These are phyloP conservation scores for Caradrina kadenii DNA, from an alignment of 2,888 invertebrate species.

Conservation along the genomic window DNA sequence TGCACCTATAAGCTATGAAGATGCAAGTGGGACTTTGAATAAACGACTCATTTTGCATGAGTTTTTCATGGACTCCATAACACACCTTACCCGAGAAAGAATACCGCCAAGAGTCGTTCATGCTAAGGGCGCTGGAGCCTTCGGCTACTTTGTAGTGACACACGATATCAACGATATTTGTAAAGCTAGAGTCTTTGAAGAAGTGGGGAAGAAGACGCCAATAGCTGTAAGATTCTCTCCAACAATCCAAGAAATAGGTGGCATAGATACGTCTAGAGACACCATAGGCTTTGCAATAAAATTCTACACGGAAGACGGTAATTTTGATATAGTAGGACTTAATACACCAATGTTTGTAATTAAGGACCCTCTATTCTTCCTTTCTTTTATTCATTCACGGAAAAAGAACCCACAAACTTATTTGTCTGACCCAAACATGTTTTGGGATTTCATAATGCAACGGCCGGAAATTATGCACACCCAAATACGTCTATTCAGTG, in stretches of 20 bases:
- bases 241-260: conserved; percentile 95
- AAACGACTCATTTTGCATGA: conserved; percentile 94
- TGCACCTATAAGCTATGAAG: conserved; percentile 93
- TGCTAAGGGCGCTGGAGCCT: conserved; percentile 97
- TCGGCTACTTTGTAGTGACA: conserved; percentile 95
- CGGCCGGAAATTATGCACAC: conserved; percentile 96
- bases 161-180: conserved; percentile 94
- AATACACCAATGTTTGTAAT: conserved; percentile 97
- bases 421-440: conserved; percentile 96
- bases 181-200: conserved; percentile 93
- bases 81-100: conserved; percentile 95
- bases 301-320: conserved; percentile 97
- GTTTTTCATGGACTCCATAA: conserved; percentile 93
- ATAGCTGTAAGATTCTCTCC: conserved; percentile 94
- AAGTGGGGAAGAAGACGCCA: conserved; percentile 94
- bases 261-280: conserved; percentile 96
- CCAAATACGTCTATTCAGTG: conserved; percentile 94
- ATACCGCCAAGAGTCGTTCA: conserved; percentile 98
- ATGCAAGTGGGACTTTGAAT: conserved; percentile 92
- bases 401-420: conserved; percentile 97
- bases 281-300: conserved; percentile 97
- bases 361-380: conserved; percentile 96
- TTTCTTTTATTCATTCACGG: conserved; percentile 97
- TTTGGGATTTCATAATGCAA: conserved; percentile 97
- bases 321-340: conserved; percentile 97